Base-by-base conservation (phyloP, 2,113 vertebrate species). In the Azemiops feae region DNA sequence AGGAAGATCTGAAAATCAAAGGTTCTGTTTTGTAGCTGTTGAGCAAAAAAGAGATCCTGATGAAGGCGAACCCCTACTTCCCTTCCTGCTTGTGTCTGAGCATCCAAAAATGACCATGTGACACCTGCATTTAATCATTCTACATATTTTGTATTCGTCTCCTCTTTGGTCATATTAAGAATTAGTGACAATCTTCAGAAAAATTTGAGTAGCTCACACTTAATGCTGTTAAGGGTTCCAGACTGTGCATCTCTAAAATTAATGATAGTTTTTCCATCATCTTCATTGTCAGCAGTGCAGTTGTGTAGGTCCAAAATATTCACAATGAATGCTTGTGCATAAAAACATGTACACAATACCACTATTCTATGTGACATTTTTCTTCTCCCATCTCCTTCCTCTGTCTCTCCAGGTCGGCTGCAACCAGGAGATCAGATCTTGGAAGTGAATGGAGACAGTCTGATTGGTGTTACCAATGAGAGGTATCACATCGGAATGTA, bases 401-500 rank as follows among this genome's bases (percentile, higher is more conserved):
- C 74, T 93, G 87, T 90, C 93, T 91, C 87, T 93, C 64, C 93
- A 99, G 99, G 99, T 39, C 98, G 98, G 94, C 97, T 99, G 86
- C 96, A 98, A 95, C 97, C 99, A 81, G 99, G 98, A 89, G 99
- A 99, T 96, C 99, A 99, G 97, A 99, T 99, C 96, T 95, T 99
- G 96, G 99, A 99, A 95, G 99, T 99, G 92, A 99, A 99, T 0
- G 98, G 98, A 50, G 98, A 99, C 64, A 98, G 97, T 94, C 94
- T 99, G 74, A 97, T 98, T 53, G 98, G 98, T 89, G 98, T 99
- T 57, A 99, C 99, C 12, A 99, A 98, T 0, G 98, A 99, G 92
- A 98, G 98, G 99, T 99, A 98, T 47, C 5, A 3, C 5, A 45
- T 50, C 89, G 39, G n/a, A 52, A 87, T 0, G 93, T 86, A 18